Conservation (phyloP, 2,113 vertebrate species). For the Orthochromis indermauri region DNA sequence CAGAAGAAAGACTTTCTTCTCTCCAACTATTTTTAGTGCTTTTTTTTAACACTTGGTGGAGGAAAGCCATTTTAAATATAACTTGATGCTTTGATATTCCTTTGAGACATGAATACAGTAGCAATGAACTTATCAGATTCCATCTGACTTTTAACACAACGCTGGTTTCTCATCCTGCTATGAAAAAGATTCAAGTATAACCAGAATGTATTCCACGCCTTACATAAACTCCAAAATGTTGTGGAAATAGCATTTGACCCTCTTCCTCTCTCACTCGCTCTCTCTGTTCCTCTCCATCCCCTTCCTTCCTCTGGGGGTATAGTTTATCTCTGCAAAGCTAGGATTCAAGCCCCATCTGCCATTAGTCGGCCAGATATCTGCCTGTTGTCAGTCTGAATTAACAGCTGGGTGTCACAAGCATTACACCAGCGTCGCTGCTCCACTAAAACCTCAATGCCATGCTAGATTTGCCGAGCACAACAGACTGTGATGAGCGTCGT, state of each 20-base stretch:
- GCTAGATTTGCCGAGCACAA: conserved; percentile 30
- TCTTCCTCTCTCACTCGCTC: neutral
- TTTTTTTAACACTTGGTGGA: neutral
- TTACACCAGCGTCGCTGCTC: conserved; percentile 25
- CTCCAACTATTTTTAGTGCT: neutral
- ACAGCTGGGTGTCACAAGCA: conserved; percentile 40
- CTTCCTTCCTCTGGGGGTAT: neutral
- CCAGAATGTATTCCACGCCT: neutral
- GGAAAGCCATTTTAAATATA: neutral
- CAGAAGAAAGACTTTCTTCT: neutral
- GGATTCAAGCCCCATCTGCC: conserved; percentile 41
- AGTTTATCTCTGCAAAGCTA: conserved; percentile 42
- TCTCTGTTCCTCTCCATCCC: neutral
- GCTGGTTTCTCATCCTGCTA: neutral
- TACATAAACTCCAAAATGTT: neutral
- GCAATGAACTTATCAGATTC: neutral
- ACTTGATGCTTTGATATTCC: neutral
- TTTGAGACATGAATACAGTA: neutral
- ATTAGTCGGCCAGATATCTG: conserved; percentile 41
- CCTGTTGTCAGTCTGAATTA: conserved; percentile 49
- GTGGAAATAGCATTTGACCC: neutral
- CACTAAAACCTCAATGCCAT: conserved; percentile 29
- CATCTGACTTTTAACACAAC: neutral
- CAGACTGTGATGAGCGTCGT: conserved; percentile 15
- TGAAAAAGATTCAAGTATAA: neutral